Conservation (phyloP, 2,888 invertebrate genomes). For the Scaptomyza polygonia region DNA sequence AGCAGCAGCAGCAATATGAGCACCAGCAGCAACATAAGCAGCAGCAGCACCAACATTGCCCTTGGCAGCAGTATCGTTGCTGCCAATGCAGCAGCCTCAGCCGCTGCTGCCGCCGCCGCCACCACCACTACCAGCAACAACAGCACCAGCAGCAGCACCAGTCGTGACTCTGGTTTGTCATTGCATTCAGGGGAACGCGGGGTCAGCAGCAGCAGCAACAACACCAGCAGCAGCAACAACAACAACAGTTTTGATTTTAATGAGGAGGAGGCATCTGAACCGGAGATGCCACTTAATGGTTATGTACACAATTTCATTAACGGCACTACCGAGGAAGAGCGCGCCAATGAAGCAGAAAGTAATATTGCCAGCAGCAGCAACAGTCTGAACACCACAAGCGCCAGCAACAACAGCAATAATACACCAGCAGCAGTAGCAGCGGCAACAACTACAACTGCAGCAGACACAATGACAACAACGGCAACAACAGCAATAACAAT, state of each 20-base stretch:
- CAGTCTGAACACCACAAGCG: not conserved
- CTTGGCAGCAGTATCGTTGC: conserved; percentile 46
- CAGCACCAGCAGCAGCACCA: conserved; percentile 59
- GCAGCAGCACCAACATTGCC: not conserved
- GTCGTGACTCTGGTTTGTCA: conserved; percentile 4
- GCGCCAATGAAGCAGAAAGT: conserved; percentile 54
- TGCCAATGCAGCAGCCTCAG: conserved; percentile 22
- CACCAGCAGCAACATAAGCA: conserved; percentile 7
- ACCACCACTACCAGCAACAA: conserved; percentile 55
- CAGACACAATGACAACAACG: conserved; percentile 15
- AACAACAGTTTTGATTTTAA: conserved; percentile 81
- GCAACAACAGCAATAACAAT: conserved; percentile 14
- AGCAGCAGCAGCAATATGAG: conserved; percentile 4
- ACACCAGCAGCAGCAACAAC: conserved; percentile 52
- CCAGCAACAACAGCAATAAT: not conserved
- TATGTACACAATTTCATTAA: conserved; percentile 84
- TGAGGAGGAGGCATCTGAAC: conserved; percentile 79
- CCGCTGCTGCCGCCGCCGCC: conserved; percentile 54
- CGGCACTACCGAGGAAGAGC: conserved; percentile 81
- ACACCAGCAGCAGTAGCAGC: conserved; percentile 22
- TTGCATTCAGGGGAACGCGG: not conserved
- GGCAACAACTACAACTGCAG: conserved; percentile 22
- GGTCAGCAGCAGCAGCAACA: conserved; percentile 14
- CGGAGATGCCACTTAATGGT: conserved; percentile 82
- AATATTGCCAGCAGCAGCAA: conserved; percentile 22